These are phyloP conservation scores for Babyrousa celebensis DNA, from an alignment of 2,797 vertebrate genomes.

Conservation along the genomic window DNA sequence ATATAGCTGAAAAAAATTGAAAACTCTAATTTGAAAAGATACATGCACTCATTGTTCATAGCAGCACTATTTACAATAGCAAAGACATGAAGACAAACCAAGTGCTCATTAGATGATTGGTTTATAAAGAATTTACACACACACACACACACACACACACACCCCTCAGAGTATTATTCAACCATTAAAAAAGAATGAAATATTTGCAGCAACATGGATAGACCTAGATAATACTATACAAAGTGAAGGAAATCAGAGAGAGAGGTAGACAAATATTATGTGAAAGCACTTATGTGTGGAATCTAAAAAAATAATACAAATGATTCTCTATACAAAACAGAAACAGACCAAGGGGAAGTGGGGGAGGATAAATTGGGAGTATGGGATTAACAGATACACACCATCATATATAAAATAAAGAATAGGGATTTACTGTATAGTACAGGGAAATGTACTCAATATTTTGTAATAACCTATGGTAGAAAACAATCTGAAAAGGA, in stretches of 20 bases:
- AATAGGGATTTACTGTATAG: no score
- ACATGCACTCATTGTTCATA: neutral
- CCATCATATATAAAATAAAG: no score
- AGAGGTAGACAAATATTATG: neutral
- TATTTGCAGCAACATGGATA: neutral
- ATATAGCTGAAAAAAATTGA: neutral
- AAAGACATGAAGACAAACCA: neutral
- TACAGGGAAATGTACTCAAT: neutral
- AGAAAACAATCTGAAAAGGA: neutral
- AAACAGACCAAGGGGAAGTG: neutral
- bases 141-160: neutral
- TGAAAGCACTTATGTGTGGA: neutral
- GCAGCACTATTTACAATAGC: neutral
- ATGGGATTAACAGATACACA: neutral
- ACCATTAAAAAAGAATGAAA: neutral
- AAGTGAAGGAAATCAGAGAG: neutral
- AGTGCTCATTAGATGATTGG: neutral
- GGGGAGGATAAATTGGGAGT: neutral
- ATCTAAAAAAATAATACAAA: neutral
- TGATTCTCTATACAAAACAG: neutral
- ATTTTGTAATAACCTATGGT: neutral
- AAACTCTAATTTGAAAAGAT: neutral
- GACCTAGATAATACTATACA: neutral
- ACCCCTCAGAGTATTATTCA: neutral
- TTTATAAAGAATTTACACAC: neutral